phyloP scores from a whole-genome alignment of 2,888 invertebrate genomes.

The Neocrepidodera transversa region DNA sequence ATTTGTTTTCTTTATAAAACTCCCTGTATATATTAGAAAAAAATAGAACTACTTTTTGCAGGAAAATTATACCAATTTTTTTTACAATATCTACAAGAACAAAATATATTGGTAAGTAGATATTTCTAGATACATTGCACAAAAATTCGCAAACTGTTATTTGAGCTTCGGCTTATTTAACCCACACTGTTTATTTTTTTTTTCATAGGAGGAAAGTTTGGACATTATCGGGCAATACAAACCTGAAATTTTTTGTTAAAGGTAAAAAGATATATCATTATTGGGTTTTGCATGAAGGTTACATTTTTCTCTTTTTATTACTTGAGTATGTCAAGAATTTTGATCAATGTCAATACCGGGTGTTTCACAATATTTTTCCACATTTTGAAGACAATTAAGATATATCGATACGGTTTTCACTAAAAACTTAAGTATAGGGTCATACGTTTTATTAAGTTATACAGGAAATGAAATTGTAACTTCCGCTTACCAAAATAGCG shows the following conservation, averaged over 20 bases:
- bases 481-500: too few relatives aligned
- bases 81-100: too few relatives aligned
- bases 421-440: too few relatives aligned
- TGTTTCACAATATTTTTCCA: too few relatives aligned
- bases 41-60: too few relatives aligned
- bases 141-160: constrained; percentile 41
- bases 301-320: constrained; percentile 4
- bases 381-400: too few relatives aligned
- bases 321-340: neutral
- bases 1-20: too few relatives aligned
- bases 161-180: constrained; percentile 50
- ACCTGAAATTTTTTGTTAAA: constrained; percentile 82
- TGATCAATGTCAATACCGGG: neutral
- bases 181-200: constrained; percentile 64
- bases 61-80: too few relatives aligned
- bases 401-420: too few relatives aligned
- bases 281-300: constrained; percentile 14
- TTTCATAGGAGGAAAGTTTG: constrained; percentile 73
- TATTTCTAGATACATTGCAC: constrained; percentile 48
- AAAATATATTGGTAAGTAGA: neutral
- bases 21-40: too few relatives aligned
- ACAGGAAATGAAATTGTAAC: too few relatives aligned
- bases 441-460: too few relatives aligned
- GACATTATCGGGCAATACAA: constrained; percentile 81
- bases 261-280: constrained; percentile 59